A percentile compares a stretch with the other conserved stretches of the same genome.
Conservation (phyloP, 2,888 invertebrate genomes). For the Tineola bisselliella region DNA sequence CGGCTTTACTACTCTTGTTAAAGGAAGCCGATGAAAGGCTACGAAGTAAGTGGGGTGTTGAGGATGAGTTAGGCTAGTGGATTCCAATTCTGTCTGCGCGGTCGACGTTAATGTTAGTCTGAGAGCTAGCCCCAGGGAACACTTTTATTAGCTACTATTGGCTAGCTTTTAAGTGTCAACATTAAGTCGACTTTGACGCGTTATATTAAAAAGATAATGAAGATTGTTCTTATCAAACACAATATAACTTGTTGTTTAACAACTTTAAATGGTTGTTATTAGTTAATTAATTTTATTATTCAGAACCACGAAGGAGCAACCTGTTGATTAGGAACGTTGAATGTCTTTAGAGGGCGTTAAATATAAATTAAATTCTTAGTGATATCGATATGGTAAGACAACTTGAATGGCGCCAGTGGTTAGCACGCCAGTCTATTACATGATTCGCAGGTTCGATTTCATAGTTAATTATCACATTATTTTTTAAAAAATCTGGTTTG, state of each 20-base stretch:
- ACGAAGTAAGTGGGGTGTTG: not conserved
- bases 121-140: constrained; percentile 25
- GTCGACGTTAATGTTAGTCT: constrained; percentile 2
- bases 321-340: not conserved
- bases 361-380: not conserved
- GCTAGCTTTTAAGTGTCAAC: constrained; percentile 40
- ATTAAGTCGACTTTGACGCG: constrained; percentile 27
- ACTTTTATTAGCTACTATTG: constrained; percentile 46
- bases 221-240: too few relatives aligned
- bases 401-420: too few relatives aligned
- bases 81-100: not conserved
- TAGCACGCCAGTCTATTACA: too few relatives aligned
- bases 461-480: too few relatives aligned
- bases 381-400: too few relatives aligned
- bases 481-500: too few relatives aligned
- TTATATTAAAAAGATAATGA: not conserved
- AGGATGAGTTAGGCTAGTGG: constrained; percentile 4
- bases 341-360: not conserved
- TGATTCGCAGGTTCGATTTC: too few relatives aligned
- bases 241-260: not conserved
- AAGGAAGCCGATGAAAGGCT: not conserved
- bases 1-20: constrained; percentile 1
- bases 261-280: not conserved
- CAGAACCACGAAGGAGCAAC: not conserved
- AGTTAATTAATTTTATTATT: not conserved